Base-by-base conservation (phyloP, 2,888 invertebrate species). In the Cryptocephalus primarius region DNA sequence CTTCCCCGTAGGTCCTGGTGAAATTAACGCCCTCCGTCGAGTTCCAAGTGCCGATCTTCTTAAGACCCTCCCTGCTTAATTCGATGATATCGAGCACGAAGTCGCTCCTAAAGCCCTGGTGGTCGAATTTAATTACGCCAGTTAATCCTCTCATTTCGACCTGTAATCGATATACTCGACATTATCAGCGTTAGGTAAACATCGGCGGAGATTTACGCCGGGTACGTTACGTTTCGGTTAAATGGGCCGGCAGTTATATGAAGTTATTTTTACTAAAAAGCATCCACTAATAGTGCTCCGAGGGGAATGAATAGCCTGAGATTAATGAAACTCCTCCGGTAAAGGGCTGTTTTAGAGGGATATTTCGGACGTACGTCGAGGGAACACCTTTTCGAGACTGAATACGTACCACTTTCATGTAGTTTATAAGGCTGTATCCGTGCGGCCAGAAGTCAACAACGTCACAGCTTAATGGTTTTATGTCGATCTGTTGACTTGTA, bases 361-460 rank as follows among this genome's bases (percentile, higher is more conserved):
- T 22, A 4, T 22, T 22, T 22, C 22, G 22, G 22, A 22, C 22
- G 22, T 22, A 22, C 22, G 22, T 22, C 22, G 2, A 2, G 22
- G 3, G 22, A 6, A 22, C 22, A n/a, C n/a, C n/a, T n/a, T n/a
- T n/a, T 22, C 6, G 22, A n/a, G n/a, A n/a, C 22, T 22, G 22
- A 22, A 36, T 43, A 79, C 84, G 80, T 71, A 90, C 95, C 64
- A 91, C 88, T 78, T 91, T 93, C 90, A 96, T 92, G 66, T 92
- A 93, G 75, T 95, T 95, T 59, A 95, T 90, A 55, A 96, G 78
- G 61, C 90, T 91, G 69, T 88, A 89, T 52, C 96, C 95, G 61
- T 94, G 89, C 12, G 87, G 86, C 93, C 94, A 95, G 9, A 90
- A 89, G 68, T 89, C 86, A 54, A 87, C 83, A 0, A 85, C 85